phyloP scores from a whole-genome alignment of 2,797 vertebrate genomes.

The Tragelaphus oryx region DNA sequence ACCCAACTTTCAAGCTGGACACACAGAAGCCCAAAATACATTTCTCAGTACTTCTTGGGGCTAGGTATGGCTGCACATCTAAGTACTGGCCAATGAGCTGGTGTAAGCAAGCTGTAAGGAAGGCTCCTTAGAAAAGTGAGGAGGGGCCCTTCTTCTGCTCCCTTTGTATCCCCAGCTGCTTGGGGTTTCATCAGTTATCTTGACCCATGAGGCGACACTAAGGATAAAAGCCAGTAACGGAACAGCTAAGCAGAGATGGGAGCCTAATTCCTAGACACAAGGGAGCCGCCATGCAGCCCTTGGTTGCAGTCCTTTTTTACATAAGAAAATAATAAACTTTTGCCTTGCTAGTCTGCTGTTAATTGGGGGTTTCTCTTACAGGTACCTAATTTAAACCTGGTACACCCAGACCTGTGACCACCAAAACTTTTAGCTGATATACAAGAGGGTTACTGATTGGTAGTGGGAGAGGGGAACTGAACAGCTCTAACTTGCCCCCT shows the following conservation, averaged over 20 bases:
- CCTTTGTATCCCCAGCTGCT: background rate
- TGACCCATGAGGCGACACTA: background rate
- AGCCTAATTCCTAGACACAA: background rate
- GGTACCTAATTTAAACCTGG: background rate
- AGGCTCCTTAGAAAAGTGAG: background rate
- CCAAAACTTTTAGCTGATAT: background rate
- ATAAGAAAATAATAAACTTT: background rate
- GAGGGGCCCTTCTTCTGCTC: background rate
- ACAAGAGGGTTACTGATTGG: background rate
- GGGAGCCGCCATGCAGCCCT: background rate
- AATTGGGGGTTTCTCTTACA: background rate
- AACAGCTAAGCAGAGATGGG: background rate
- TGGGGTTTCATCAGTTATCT: background rate
- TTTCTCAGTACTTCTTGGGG: background rate
- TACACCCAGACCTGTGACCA: background rate
- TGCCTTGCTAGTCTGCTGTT: background rate
- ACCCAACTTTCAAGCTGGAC: background rate
- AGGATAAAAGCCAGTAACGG: background rate
- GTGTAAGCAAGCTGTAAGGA: background rate
- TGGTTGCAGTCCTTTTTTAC: background rate
- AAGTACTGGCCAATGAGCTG: background rate
- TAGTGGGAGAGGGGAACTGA: background rate
- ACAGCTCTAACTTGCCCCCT: background rate
- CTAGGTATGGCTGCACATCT: background rate
- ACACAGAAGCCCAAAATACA: background rate